Conservation (phyloP, 2,888 invertebrate genomes). For the Stegophylla sp. region DNA sequence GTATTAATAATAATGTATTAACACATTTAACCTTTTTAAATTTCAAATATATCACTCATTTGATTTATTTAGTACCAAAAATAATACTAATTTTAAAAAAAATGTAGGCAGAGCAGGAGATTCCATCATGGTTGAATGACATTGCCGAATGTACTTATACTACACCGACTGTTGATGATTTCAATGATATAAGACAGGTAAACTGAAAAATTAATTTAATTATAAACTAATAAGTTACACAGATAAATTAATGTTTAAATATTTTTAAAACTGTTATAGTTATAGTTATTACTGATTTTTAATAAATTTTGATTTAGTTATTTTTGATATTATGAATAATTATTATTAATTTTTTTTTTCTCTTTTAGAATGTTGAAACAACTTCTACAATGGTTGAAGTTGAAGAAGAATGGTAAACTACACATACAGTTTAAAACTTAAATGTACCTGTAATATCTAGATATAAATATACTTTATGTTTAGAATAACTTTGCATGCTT, state of each 20-base stretch:
- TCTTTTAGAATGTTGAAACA: conserved; percentile 38
- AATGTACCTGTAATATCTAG: neutral
- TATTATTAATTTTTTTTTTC: neutral
- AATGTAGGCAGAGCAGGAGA: conserved; percentile 41
- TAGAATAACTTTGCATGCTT: no score
- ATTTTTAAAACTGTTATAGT: neutral
- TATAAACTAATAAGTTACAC: no score
- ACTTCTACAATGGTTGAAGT: neutral
- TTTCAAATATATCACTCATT: neutral
- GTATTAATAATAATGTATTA: no score
- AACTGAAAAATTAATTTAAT: no score
- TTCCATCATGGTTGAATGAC: conserved; percentile 37
- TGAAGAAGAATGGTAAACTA: conserved; percentile 43
- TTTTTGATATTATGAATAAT: no score
- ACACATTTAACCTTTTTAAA: no score
- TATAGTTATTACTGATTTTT: neutral
- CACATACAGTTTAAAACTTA: neutral
- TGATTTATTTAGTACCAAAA: neutral
- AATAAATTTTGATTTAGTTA: neutral
- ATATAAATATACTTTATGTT: neutral
- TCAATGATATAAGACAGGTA: conserved; percentile 48
- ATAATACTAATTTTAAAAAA: neutral
- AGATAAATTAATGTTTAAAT: neutral
- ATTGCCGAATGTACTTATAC: neutral
- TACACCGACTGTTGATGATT: conserved; percentile 10